A percentile compares a stretch with the other conserved stretches of the same genome.
Conservation (phyloP, 2,797 vertebrate species). For the Pseudotriccus pelzelni region DNA sequence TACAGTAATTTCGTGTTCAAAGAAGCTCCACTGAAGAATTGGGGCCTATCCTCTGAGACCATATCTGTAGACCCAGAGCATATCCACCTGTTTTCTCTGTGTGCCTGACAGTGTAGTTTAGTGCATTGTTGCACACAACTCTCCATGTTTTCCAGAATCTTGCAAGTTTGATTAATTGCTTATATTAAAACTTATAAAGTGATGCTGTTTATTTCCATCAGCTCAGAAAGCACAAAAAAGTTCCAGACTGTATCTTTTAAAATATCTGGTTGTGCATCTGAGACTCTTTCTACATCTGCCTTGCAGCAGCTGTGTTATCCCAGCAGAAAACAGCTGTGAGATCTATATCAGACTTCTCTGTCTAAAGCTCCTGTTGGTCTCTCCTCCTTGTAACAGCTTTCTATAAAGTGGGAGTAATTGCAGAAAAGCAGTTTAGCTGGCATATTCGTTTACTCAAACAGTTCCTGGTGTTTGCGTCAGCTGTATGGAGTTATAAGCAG, state of each 20-base stretch:
- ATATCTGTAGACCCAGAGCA: background rate
- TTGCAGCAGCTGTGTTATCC: background rate
- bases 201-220: background rate
- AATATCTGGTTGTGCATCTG: background rate
- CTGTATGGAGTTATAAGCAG: background rate
- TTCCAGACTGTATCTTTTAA: background rate
- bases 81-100: background rate
- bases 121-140: background rate
- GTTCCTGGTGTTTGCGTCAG: background rate
- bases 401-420: background rate
- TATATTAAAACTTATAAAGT: background rate
- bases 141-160: background rate
- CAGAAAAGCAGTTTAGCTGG: background rate
- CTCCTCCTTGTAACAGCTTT: background rate
- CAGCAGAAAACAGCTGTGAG: slow-evolving; percentile 14
- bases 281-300: background rate
- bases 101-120: background rate
- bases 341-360: background rate
- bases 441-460: background rate
- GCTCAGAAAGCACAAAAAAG: background rate
- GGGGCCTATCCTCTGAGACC: background rate
- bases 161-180: background rate
- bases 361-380: background rate
- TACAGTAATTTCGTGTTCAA: background rate
- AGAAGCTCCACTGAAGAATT: background rate